Evolutionary conservation across 2,888 invertebrate genomes (phyloP).

Genomic region (Imbricaverruca yamaguchii): DNA sequence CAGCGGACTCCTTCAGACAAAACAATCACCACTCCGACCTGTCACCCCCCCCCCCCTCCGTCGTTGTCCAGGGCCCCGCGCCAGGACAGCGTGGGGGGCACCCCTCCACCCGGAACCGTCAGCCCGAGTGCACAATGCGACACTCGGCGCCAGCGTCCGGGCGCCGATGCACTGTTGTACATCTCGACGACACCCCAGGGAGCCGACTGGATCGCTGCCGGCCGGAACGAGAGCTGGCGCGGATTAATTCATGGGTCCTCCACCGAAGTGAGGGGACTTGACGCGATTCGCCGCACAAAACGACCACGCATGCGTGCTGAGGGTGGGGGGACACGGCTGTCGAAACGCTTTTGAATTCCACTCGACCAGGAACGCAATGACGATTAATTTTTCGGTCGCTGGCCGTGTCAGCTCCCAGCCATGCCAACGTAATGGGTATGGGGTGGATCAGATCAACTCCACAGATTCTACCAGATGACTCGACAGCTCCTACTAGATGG

Average conservation of each 20-base stretch:
- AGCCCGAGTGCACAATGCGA: too few relatives aligned
- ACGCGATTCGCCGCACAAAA: background rate
- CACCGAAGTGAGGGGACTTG: background rate
- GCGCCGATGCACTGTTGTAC: background rate
- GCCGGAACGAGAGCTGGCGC: background rate
- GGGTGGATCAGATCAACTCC: background rate
- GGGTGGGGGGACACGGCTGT: background rate
- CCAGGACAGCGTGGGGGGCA: too few relatives aligned
- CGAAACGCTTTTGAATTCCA: background rate
- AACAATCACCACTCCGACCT: too few relatives aligned
- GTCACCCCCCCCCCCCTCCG: too few relatives aligned
- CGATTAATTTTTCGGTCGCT: background rate
- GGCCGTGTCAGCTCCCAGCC: background rate
- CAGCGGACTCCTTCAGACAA: too few relatives aligned
- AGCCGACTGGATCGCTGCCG: background rate
- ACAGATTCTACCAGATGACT: too few relatives aligned
- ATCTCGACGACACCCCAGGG: background rate
- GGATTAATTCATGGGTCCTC: background rate
- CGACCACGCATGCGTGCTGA: slow-evolving; percentile 4
- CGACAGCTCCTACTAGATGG: too few relatives aligned
- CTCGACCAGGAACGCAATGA: background rate
- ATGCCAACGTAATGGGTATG: background rate
- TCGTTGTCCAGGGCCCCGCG: too few relatives aligned
- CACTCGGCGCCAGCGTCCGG: too few relatives aligned
- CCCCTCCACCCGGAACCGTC: too few relatives aligned